Base-by-base conservation (phyloP, 1,140 invertebrate genomes). In the Drosophila sulfurigaster region DNA sequence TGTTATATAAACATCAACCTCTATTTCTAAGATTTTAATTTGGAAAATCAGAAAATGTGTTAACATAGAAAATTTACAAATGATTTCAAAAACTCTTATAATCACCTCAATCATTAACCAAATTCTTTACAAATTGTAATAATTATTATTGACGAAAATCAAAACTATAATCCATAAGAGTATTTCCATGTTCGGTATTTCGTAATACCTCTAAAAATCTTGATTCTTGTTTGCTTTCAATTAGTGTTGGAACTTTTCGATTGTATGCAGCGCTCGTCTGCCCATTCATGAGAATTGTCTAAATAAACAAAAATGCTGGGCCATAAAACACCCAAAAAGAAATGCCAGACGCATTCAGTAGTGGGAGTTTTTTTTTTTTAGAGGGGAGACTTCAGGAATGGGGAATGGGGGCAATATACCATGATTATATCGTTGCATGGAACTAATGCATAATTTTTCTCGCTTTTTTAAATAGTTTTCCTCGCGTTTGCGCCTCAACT, bases 181-280 rank as follows among this genome's bases (percentile, higher is more conserved):
- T 52, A 59, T 51, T 51, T 28, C 6, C 1, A 59, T 6, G 2
- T 20, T 56, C 63, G 41, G 16, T 6, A 25, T 6, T 51, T 58
- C 43, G 6, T 1, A 43, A 28, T 41, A 8, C 16, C 32, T 25
- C 0, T 6, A 49, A 35, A 25, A 30, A 70, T 65, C 49, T 38
- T 13, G 32, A 20, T 67, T 71, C 60, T 88, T 88, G 83, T 87
- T 87, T 87, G 83, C 83, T 66, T 87, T 87, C 85, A 88, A 88
- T 88, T 88, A 88, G 85, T 78, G 78, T 82, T 74, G 74, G 64
- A 80, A 73, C 62, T 83, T 88, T 83, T 75, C 64, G 51, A 35
- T 54, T 62, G 57, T 41, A 41, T 75, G 67, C 73, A 71, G 13
- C 38, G 60, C 65, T 58, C 60, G 45, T 54, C 38, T 28, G 54